Evolutionary conservation across 2,113 vertebrate genomes (phyloP), one percentile per base, ranked within the genome.

Genomic region (Rostratula benghalensis): DNA sequence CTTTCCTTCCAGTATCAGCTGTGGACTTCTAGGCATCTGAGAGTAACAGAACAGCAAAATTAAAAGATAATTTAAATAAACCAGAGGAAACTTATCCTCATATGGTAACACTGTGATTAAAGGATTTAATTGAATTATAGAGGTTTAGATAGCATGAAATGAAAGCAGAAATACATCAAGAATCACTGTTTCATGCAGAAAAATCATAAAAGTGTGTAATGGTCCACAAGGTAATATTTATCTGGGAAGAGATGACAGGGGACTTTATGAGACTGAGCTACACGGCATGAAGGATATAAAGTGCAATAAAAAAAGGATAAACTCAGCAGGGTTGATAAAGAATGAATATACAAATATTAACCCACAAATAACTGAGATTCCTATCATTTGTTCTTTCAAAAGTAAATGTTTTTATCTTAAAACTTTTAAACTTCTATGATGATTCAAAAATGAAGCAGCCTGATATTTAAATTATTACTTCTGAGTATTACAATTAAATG

Each of bases 81-180:
- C 56, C 39, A 50, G 15, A 85, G 45, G 37, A 89, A 93, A 89
- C 28, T 73, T 89, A 82, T 67, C 39, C 50, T 94, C 35, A 79
- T 33, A 71, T 48, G 39, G 41, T 81, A 92, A 83, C 27, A 60
- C 30, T 31, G 31, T 83, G 90, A 95, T 90, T 96, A 90, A 95
- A 90, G n/a, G 19, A 65, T 71, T 81, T 94, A 95, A 94, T 63
- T 95, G 78, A 92, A 87, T 93, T 95, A 94, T 33, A 81, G 68
- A 88, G 28, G 70, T 43, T 94, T 85, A 76, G 78, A 92, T 27
- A 87, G 61, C 89, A 96, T 88, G 76, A 97, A 96, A 93, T 95
- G 81, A 95, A 95, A 97, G 69, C 43, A 73, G 56, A 94, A 94
- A 94, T 87, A 91, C 51, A 96, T 87, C 79, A 95, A 89, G 65